phyloP scores from a whole-genome alignment of 2,113 vertebrate species.

The Festucalex cinctus region DNA sequence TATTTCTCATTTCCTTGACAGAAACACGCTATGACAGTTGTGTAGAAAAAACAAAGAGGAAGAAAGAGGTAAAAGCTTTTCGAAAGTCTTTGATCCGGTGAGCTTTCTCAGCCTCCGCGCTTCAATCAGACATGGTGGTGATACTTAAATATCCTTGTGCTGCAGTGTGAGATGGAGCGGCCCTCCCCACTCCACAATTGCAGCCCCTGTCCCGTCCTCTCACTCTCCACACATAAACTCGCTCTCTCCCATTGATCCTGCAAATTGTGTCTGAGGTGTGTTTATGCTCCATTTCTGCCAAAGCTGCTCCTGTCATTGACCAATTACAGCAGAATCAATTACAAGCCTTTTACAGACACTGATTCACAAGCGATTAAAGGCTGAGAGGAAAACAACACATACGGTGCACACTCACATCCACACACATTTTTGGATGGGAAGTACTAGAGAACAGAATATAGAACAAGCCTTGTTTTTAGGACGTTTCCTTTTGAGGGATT shows the following conservation, averaged over 20 bases:
- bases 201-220: slow-evolving; percentile 9
- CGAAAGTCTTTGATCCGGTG: slow-evolving; percentile 64
- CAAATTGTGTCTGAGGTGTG: slow-evolving; percentile 70
- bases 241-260: slow-evolving; percentile 69
- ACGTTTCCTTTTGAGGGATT: not conserved
- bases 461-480: not conserved
- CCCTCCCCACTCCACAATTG: slow-evolving; percentile 30
- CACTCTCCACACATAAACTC: slow-evolving; percentile 27
- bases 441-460: not conserved
- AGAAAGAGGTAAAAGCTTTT: slow-evolving; percentile 38
- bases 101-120: slow-evolving; percentile 52
- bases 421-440: not conserved
- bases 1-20: slow-evolving; percentile 30
- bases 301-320: slow-evolving; percentile 71
- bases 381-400: slow-evolving; percentile 26
- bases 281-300: slow-evolving; percentile 76
- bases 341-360: slow-evolving; percentile 67
- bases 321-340: slow-evolving; percentile 79
- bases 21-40: slow-evolving; percentile 40
- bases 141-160: slow-evolving; percentile 55
- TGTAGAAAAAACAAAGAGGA: not conserved
- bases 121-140: slow-evolving; percentile 63
- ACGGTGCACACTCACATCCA: slow-evolving; percentile 13
- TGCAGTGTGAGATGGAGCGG: slow-evolving; percentile 40
- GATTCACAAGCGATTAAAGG: slow-evolving; percentile 43